Evolutionary conservation across 2,113 vertebrate genomes (phyloP).

Genomic region (Gasterosteus nipponicus): DNA sequence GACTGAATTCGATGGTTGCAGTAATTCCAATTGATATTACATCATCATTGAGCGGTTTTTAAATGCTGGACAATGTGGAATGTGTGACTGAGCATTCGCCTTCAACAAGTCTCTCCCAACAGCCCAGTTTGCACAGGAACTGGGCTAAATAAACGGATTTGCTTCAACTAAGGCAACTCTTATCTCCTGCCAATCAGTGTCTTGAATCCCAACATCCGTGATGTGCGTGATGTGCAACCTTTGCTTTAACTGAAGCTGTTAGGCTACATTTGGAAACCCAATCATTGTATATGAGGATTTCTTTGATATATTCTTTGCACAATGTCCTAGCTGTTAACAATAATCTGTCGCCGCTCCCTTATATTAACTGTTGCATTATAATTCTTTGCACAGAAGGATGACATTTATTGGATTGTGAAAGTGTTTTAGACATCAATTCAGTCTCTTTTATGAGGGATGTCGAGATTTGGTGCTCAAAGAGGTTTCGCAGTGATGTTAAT

Average conservation of each 20-base stretch:
- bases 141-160: not conserved
- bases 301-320: not conserved
- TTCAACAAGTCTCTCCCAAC: not conserved
- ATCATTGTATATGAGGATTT: not conserved
- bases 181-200: not conserved
- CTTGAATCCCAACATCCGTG: not conserved
- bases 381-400: conserved; percentile 3
- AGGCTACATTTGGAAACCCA: not conserved
- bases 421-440: conserved; percentile 13
- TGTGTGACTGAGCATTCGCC: not conserved
- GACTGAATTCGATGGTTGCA: not conserved
- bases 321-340: not conserved
- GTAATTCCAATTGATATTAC: not conserved
- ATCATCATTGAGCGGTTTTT: not conserved
- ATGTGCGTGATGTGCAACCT: not conserved
- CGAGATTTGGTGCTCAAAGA: conserved; percentile 18
- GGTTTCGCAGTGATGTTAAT: conserved; percentile 13
- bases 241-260: not conserved
- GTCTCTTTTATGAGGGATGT: conserved; percentile 13
- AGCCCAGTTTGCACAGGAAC: not conserved
- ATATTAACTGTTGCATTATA: not conserved
- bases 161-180: not conserved
- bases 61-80: not conserved
- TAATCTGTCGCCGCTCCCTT: not conserved
- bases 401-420: not conserved